Conservation (phyloP, 2,797 vertebrate species). For the Helicolenus hilgendorfi region DNA sequence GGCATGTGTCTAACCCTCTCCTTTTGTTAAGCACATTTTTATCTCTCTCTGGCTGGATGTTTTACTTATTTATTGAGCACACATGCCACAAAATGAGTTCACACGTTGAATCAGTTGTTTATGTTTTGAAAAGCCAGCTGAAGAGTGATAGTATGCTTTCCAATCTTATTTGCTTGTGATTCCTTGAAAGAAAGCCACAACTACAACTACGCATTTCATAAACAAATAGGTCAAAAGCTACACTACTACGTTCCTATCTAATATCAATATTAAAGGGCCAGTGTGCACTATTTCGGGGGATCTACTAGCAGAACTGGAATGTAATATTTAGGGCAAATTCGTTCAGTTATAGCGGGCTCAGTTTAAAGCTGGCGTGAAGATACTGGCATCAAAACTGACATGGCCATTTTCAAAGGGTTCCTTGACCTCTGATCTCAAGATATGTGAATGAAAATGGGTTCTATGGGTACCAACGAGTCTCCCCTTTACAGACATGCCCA, state of each 20-base stretch:
- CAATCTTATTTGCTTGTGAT: neutral
- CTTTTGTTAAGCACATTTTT: neutral
- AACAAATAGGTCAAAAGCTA: neutral
- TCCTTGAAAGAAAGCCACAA: neutral
- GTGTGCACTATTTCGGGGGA: no score
- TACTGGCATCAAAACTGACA: no score
- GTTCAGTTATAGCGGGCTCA: no score
- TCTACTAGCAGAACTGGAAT: no score
- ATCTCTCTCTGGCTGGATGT: neutral
- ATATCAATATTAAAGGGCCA: neutral
- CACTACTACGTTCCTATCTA: neutral
- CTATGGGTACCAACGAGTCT: fast-evolving
- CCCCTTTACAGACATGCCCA: no score
- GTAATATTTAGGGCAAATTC: no score
- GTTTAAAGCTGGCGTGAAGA: no score
- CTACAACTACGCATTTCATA: neutral
- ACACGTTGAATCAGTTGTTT: neutral
- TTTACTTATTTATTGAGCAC: neutral
- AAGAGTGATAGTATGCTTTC: neutral
- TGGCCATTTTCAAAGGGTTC: no score
- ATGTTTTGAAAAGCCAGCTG: neutral
- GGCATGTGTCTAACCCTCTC: neutral
- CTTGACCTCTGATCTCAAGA: no score
- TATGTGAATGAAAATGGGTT: no score
- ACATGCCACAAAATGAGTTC: neutral